Conservation (phyloP, 1,140 invertebrate species). For the Micrasema minimum region DNA sequence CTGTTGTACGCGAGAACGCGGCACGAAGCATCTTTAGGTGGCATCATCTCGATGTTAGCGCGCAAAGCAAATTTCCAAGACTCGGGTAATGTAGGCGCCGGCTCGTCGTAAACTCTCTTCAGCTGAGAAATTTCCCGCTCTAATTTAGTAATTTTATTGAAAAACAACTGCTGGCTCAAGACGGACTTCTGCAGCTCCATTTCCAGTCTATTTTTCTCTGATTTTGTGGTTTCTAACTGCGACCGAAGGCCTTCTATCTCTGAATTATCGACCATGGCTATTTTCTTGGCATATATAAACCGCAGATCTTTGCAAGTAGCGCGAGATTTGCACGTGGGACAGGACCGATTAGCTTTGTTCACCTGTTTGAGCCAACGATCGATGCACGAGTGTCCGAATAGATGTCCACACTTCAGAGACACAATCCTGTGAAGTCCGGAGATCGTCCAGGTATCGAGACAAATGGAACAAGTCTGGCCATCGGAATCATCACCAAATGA, state of each 20-base stretch:
- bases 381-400: slow-evolving; percentile 89
- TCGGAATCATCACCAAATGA: slow-evolving; percentile 64
- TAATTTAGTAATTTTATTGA: slow-evolving; percentile 62
- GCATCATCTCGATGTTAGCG: slow-evolving; percentile 66
- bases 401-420: slow-evolving; percentile 88
- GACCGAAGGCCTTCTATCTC: slow-evolving; percentile 67
- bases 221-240: slow-evolving; percentile 62
- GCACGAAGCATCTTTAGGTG: slow-evolving; percentile 74
- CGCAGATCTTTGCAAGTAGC: slow-evolving; percentile 78
- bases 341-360: slow-evolving; percentile 65
- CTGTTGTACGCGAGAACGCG: slow-evolving; percentile 79
- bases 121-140: slow-evolving; percentile 58
- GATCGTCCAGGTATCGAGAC: slow-evolving; percentile 87
- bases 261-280: slow-evolving; percentile 65
- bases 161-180: slow-evolving; percentile 54
- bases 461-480: slow-evolving; percentile 85
- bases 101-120: neutral
- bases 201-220: slow-evolving; percentile 59
- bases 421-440: slow-evolving; percentile 85
- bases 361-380: slow-evolving; percentile 76
- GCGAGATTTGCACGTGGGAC: slow-evolving; percentile 89
- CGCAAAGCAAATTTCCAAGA: slow-evolving; percentile 13
- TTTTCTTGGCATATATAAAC: slow-evolving; percentile 69
- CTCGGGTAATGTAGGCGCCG: slow-evolving; percentile 51
- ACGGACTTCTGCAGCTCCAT: slow-evolving; percentile 57